Evolutionary conservation across 30 jellyfish, hydroid and myxozoan genomes (phyloP).

Genomic region (Aurelia sp.): DNA sequence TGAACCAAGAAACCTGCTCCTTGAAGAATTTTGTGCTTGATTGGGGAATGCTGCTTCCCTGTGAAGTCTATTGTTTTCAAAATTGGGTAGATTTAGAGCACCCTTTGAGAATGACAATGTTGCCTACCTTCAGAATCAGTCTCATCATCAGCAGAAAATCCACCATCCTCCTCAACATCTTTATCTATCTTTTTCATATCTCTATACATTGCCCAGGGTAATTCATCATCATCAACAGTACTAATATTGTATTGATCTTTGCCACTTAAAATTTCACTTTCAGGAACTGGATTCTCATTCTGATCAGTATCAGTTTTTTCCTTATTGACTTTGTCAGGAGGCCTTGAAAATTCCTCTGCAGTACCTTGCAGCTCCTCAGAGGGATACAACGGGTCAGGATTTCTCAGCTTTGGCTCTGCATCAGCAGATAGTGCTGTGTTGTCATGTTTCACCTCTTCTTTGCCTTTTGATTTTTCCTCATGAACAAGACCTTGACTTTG

Average conservation of each 20-base stretch:
- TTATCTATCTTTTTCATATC: constrained; percentile 40
- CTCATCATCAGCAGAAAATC: constrained; percentile 76
- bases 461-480: constrained; percentile 8
- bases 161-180: constrained; percentile 55
- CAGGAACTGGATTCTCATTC: constrained; percentile 30
- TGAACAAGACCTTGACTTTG: constrained; percentile 13
- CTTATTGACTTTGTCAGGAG: not conserved
- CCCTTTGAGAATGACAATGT: no score
- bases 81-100: no score
- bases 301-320: not conserved
- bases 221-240: constrained; percentile 64
- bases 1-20: no score
- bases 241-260: constrained; percentile 3
- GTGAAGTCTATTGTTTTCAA: no score
- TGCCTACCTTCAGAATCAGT: constrained; percentile 41
- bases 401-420: not conserved
- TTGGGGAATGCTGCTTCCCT: no score
- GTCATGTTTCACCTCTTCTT: not conserved
- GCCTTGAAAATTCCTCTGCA: not conserved
- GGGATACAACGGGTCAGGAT: not conserved
- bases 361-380: not conserved
- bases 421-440: not conserved
- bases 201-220: constrained; percentile 97
- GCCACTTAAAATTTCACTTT: constrained; percentile 20
- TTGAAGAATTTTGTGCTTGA: no score